These are phyloP conservation scores for Podocnemis expansa DNA, from an alignment of 2,113 vertebrate species.

Conservation along the genomic window DNA sequence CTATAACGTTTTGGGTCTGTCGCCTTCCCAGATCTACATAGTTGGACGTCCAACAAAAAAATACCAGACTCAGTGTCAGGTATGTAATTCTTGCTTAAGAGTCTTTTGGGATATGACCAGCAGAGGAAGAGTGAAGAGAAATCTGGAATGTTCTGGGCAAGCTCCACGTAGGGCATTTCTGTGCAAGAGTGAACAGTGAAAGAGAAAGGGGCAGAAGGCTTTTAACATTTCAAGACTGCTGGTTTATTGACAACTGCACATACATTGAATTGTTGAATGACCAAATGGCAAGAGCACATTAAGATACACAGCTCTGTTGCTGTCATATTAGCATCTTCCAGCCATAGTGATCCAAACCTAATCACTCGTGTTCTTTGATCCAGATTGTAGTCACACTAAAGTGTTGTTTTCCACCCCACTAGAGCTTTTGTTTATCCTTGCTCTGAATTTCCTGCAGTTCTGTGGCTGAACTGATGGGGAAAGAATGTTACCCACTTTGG, in stretches of 20 bases:
- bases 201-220: background rate
- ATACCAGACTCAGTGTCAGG: conserved; percentile 96
- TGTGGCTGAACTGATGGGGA: background rate
- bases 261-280: background rate
- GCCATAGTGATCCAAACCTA: background rate
- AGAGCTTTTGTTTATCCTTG: background rate
- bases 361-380: background rate
- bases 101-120: background rate
- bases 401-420: background rate
- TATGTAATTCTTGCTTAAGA: conserved; percentile 59
- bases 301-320: background rate
- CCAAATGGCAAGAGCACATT: background rate
- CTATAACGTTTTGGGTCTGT: conserved; percentile 93
- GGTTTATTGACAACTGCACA: background rate
- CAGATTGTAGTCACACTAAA: background rate
- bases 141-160: background rate
- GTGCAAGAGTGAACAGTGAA: background rate
- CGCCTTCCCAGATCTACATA: conserved; percentile 94
- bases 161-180: background rate
- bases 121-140: background rate
- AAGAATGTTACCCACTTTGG: background rate
- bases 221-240: background rate
- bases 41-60: conserved; percentile 97
- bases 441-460: background rate
- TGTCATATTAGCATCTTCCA: background rate